A percentile compares a stretch with the other conserved stretches of the same genome.
These are phyloP conservation scores for Drosophila guanche DNA, from an alignment of 1,140 invertebrate genomes.

Conservation along the genomic window DNA sequence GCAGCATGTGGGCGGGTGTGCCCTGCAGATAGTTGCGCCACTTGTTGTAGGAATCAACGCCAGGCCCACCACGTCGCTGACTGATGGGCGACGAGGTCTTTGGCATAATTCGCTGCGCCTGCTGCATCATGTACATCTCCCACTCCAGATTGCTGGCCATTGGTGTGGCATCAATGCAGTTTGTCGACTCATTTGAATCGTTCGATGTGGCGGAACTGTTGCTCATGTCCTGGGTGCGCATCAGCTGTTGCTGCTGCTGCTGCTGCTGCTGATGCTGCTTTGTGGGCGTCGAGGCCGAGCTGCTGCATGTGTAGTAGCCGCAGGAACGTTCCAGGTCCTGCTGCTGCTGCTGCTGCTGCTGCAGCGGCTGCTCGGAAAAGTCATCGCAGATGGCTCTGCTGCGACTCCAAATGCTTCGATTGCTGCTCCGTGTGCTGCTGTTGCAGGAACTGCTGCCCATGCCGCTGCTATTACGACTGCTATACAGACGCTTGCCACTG, in stretches of 20 bases:
- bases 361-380: constrained; percentile 58
- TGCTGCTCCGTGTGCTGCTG: constrained; percentile 6
- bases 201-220: background rate
- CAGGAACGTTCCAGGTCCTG: constrained; percentile 49
- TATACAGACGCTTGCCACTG: constrained; percentile 43
- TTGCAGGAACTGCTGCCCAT: constrained; percentile 35
- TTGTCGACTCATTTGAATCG: too few relatives aligned
- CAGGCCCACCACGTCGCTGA: constrained; percentile 28
- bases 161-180: background rate
- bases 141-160: constrained; percentile 66
- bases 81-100: constrained; percentile 75
- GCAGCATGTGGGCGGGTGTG: constrained; percentile 68
- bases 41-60: constrained; percentile 63
- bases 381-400: constrained; percentile 61
- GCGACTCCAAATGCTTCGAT: constrained; percentile 46
- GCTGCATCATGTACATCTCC: constrained; percentile 81
- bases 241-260: constrained; percentile 3
- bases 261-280: constrained; percentile 19
- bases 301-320: constrained; percentile 69
- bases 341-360: too few relatives aligned
- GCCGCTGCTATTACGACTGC: constrained; percentile 43
- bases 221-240: constrained; percentile 63
- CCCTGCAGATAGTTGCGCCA: constrained; percentile 74
- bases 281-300: constrained; percentile 51
- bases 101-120: constrained; percentile 66